phyloP scores from a whole-genome alignment of 2,888 invertebrate species.

The Lithosia quadra region DNA sequence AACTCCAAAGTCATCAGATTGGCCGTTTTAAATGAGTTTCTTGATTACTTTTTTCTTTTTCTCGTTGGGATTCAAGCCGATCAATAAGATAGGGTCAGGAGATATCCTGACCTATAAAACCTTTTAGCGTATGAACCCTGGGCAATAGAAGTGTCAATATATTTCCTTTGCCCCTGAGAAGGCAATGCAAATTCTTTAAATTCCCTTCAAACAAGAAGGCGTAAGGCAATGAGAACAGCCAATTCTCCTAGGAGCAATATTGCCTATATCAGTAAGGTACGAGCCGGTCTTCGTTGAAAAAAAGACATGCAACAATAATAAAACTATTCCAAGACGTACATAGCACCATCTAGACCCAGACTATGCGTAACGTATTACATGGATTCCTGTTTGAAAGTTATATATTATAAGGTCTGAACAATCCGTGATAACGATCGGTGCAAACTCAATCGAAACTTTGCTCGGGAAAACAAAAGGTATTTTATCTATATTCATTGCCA shows the following conservation, averaged over 20 bases:
- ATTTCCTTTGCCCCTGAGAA: neutral
- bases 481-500: neutral
- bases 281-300: too few species aligned
- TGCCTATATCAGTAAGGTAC: too few species aligned
- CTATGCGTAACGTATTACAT: neutral
- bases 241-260: too few species aligned
- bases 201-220: too few species aligned
- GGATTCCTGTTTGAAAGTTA: neutral
- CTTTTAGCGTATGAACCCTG: neutral
- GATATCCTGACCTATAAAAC: neutral
- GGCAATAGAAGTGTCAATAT: neutral
- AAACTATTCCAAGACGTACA: too few species aligned
- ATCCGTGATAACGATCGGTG: neutral
- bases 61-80: neutral
- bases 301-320: too few species aligned
- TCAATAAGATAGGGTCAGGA: neutral
- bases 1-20: neutral
- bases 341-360: too few species aligned
- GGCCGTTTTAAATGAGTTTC: too few species aligned
- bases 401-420: neutral
- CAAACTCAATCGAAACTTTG: neutral
- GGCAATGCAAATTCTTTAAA: too few species aligned
- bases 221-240: too few species aligned
- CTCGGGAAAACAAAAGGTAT: constrained; percentile 4
- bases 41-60: neutral